phyloP scores from a whole-genome alignment of 2,888 invertebrate species.

The Lucinisca nassula region DNA sequence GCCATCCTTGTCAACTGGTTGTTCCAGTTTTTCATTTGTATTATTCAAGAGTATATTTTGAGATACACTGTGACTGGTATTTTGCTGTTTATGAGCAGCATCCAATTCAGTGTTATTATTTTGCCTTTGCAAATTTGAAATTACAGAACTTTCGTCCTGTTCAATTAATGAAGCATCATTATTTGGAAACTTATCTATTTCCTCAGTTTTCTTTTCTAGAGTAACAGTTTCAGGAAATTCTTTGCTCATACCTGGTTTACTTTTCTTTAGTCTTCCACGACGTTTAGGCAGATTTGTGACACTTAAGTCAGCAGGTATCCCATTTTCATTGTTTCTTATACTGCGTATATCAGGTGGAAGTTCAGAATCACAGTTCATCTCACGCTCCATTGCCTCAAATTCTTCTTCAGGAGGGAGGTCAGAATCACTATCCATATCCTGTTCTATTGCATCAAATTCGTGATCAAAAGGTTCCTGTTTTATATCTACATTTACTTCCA shows the following conservation, averaged over 20 bases:
- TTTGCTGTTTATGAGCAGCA: no score
- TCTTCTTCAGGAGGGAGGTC: background rate
- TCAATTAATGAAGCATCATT: no score
- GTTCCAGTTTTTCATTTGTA: no score
- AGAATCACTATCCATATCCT: background rate
- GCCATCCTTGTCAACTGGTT: no score
- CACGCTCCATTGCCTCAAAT: background rate
- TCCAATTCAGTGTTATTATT: no score
- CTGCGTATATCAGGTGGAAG: background rate
- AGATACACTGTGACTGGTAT: no score
- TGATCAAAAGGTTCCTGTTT: conserved; percentile 37
- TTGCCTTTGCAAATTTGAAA: no score
- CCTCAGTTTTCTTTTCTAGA: background rate
- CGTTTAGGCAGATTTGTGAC: background rate
- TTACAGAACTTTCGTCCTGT: no score
- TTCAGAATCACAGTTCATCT: background rate
- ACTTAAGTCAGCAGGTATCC: background rate
- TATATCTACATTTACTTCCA: background rate
- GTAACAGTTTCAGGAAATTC: background rate
- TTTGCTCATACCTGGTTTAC: background rate
- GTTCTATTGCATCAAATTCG: conserved; percentile 6
- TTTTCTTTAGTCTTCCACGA: background rate
- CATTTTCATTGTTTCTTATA: background rate
- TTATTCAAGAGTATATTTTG: no score
- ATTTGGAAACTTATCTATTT: background rate